A percentile compares a stretch with the other conserved stretches of the same genome.
Conservation (phyloP, 2,113 vertebrate genomes). For the Apaloderma vittatum region DNA sequence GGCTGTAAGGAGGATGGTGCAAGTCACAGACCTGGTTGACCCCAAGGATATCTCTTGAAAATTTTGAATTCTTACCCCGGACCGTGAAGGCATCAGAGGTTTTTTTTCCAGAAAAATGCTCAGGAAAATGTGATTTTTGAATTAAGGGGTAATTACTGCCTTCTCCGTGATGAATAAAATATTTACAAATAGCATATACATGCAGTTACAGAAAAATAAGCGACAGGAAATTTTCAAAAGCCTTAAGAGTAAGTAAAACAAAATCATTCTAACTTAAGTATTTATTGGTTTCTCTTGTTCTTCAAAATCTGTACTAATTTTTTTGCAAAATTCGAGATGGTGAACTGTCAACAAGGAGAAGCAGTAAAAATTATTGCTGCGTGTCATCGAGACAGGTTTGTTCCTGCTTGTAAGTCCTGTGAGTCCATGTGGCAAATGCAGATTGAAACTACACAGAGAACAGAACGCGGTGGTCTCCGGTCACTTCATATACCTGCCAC, state of each 20-base stretch:
- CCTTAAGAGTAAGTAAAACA: not conserved
- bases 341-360: not conserved
- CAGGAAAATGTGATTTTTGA: not conserved
- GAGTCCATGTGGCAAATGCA: not conserved
- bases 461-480: not conserved
- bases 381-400: not conserved
- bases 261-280: not conserved
- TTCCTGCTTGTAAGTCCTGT: not conserved
- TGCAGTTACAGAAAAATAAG: not conserved
- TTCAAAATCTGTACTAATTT: not conserved
- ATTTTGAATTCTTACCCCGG: not conserved
- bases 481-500: not conserved
- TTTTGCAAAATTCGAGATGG: not conserved
- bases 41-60: not conserved
- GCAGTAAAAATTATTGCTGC: not conserved
- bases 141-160: not conserved
- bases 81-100: not conserved
- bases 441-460: not conserved
- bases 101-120: not conserved
- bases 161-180: not conserved
- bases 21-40: not conserved
- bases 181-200: not conserved
- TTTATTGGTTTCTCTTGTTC: not conserved
- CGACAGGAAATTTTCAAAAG: not conserved
- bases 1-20: rapidly evolving